Conservation (phyloP, 92 coral and sea anemone genomes). For the Galaxea fascicularis region DNA sequence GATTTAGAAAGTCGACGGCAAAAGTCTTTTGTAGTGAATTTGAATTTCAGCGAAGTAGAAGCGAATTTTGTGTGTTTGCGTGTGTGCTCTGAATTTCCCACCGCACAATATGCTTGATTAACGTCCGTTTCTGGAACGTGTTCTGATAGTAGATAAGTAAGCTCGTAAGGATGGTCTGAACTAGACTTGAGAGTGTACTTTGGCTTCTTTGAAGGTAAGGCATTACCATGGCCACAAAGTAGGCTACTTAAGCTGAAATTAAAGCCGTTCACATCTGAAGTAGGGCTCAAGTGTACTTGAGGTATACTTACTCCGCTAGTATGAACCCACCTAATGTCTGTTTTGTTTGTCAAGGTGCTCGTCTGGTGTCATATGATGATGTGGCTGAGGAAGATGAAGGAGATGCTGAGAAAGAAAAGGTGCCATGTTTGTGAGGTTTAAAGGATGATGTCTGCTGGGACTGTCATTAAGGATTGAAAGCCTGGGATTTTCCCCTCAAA, state of each 20-base stretch:
- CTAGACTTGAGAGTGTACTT: constrained; percentile 46
- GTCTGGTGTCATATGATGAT: constrained; percentile 85
- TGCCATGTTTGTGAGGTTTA: not conserved
- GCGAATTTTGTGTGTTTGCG: too few species aligned
- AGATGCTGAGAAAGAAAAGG: constrained; percentile 17
- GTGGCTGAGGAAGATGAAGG: constrained; percentile 45
- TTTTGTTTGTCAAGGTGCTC: constrained; percentile 56
- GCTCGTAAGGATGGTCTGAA: constrained; percentile 27
- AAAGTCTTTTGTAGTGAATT: constrained; percentile 43
- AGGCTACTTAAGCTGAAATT: constrained; percentile 1
- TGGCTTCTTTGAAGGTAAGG: constrained; percentile 14
- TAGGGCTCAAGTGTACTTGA: constrained; percentile 15
- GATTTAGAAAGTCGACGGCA: constrained; percentile 55
- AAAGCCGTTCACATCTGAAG: constrained; percentile 33
- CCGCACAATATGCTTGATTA: constrained; percentile 13
- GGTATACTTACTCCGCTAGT: constrained; percentile 36
- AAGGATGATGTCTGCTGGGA: too few species aligned
- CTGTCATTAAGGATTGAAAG: too few species aligned
- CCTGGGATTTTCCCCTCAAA: too few species aligned
- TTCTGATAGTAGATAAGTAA: constrained; percentile 27
- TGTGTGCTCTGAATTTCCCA: too few species aligned
- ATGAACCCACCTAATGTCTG: not conserved
- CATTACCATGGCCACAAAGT: constrained; percentile 30
- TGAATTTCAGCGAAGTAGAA: too few species aligned
- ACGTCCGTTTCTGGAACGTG: constrained; percentile 19